Percentiles rank a stretch among this genome's conserved stretches.
Conservation (phyloP, 2,888 invertebrate species). For the Orgyia antiqua region DNA sequence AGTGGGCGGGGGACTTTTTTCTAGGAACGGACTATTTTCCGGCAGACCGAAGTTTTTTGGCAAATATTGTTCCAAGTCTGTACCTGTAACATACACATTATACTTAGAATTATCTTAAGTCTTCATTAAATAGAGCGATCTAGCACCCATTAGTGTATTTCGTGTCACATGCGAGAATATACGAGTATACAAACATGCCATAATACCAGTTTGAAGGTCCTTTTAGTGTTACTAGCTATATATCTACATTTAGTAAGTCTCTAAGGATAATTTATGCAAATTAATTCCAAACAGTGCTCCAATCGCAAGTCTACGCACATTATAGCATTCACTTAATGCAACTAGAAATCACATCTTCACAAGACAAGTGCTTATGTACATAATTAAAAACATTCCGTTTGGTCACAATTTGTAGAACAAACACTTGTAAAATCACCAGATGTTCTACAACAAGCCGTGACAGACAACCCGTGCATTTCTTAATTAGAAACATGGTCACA, state of each 20-base stretch:
- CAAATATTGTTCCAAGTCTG: slow-evolving; percentile 79
- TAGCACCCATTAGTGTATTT: no score
- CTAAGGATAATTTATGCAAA: no score
- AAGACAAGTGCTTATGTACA: slow-evolving; percentile 15
- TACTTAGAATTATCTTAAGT: no score
- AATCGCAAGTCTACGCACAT: slow-evolving; percentile 1
- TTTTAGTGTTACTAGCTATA: no score
- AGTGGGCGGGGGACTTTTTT: slow-evolving; percentile 69
- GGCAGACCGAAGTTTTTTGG: slow-evolving; percentile 81
- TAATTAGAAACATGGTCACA: no score
- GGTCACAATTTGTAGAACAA: slow-evolving; percentile 25
- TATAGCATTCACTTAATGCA: slow-evolving; percentile 9
- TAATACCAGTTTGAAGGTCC: no score
- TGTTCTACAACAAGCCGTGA: slow-evolving; percentile 27
- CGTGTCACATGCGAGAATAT: no score
- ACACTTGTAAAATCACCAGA: slow-evolving; percentile 29
- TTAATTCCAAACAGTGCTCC: slow-evolving; percentile 3
- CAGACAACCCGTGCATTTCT: slow-evolving; percentile 37
- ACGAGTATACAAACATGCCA: no score
- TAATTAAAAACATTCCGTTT: slow-evolving; percentile 16
- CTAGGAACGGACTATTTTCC: slow-evolving; percentile 68
- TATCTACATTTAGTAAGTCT: no score
- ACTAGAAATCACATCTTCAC: slow-evolving; percentile 8
- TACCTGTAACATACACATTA: slow-evolving; percentile 62
- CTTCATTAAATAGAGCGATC: no score